Base-by-base conservation (phyloP, 2,113 vertebrate genomes). In the Gobio gobio region DNA sequence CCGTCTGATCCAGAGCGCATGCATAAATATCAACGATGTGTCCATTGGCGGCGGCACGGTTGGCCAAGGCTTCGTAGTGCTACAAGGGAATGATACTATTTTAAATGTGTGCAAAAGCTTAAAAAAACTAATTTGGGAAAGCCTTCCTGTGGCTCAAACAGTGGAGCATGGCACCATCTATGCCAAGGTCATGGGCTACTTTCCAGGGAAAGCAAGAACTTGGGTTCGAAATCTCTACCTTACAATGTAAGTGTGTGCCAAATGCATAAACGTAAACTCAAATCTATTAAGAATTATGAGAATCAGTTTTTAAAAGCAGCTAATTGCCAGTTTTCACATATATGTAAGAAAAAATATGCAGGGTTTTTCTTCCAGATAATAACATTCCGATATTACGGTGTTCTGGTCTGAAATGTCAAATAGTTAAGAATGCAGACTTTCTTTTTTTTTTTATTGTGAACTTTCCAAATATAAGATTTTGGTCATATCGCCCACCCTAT, bases 21-120 rank as follows among this genome's bases (percentile, higher is more conserved):
- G 98, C 98, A 83, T 99, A 99, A 88, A 99, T 97, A 90, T 99
- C 98, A 88, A 99, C 95, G 89, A 99, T 97, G 87, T 99, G 98
- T 40, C 98, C 97, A 9, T 96, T 97, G 8, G 94, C 89, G 51
- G 98, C 96, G 74, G 98, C 97, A 83, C 97, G 94, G 90, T 94
- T 97, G 78, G 97, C 98, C 82, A 99, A 90, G 18, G 96, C 93
- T 95, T 99, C 98, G 88, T 97, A 99, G 91, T 99, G 97, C 97
- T 99, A 89, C 10, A 85, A 85, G 12, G 78, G 43, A 90, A 33
- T 29, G 9, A 66, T 36, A 1, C 1, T 8, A 82, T 16, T 58
- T 82, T 47, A 63, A 61, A 78, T 40, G 29, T 24, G 33, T 22
- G n/a, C 59, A 80, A 10, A 63, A 45, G 20, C 14, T 24, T 49